Conservation (phyloP, 2,797 vertebrate genomes). For the Callimico goeldii region DNA sequence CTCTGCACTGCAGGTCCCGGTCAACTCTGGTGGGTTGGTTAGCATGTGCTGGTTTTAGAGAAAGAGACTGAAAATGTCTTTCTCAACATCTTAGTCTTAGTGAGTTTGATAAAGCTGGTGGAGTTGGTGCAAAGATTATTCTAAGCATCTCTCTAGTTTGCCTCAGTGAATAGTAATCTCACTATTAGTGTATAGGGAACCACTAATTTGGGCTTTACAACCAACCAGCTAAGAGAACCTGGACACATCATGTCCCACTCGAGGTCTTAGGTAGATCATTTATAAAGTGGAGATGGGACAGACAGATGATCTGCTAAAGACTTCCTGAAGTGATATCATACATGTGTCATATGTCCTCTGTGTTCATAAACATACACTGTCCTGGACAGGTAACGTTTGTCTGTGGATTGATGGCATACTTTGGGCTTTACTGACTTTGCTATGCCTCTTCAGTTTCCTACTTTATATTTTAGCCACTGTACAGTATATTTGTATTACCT, state of each 20-base stretch:
- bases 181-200: neutral
- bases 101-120: neutral
- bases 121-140: neutral
- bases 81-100: neutral
- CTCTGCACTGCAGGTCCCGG: neutral
- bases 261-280: neutral
- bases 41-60: neutral
- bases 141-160: neutral
- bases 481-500: neutral
- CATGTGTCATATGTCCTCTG: neutral
- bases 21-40: neutral
- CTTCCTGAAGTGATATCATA: neutral
- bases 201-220: neutral
- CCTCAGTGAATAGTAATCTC: neutral
- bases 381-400: neutral
- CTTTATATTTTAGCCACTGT: neutral
- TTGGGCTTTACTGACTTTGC: neutral
- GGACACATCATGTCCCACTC: neutral
- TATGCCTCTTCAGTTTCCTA: neutral
- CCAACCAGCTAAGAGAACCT: neutral
- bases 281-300: neutral
- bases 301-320: neutral
- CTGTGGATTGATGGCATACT: neutral
- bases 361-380: neutral
- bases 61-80: neutral